Evolutionary conservation across 2,888 invertebrate genomes (phyloP), one percentile per base, ranked within the genome.

Genomic region (Gonocerus acuteangulatus): DNA sequence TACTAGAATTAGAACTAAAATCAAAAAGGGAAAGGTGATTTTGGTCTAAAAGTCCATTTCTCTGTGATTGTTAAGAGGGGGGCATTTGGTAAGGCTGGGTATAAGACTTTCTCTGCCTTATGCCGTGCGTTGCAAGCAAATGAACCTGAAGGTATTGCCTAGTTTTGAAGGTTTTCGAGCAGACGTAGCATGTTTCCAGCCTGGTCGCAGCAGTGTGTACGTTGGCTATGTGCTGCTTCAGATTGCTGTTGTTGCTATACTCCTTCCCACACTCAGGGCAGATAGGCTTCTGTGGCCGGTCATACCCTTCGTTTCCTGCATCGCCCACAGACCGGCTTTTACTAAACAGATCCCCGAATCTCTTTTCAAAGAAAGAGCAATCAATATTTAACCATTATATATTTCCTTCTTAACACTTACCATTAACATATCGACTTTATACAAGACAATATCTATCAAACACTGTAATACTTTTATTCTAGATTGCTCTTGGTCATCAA

Each of bases 61-160:
- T 36, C 54, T 54, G 54, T 54, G 54, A 54, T 23, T 54, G 54
- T 54, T 54, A 54, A 54, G 54, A 42, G 22, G 54, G 54, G 54
- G 54, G 54, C 54, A 54, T 42, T 54, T 42, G 54, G 21, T 54
- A 54, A 1, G 57, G 45, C 16, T 44, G 62, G 52, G 57, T 60
- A 58, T 64, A 65, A 42, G 72, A 77, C 74, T 82, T 80, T 71
- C 83, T 76, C 68, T 78, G 78, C 71, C 82, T 76, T 68, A 83
- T 82, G 69, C 83, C 83, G 74, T 83, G 83, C 75, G 82, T 81
- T 66, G 83, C 82, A 72, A 83, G 76, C 75, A 83, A 76, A 74
- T 84, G 84, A 73, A 83, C 83, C 76, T 83, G 83, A 72, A 83
- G 79, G 74, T 84, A 83, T 75, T 83, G 84, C 74, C 82, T 82